phyloP scores from a whole-genome alignment of 2,888 invertebrate species.

The Dasysyrphus albostriatus region DNA sequence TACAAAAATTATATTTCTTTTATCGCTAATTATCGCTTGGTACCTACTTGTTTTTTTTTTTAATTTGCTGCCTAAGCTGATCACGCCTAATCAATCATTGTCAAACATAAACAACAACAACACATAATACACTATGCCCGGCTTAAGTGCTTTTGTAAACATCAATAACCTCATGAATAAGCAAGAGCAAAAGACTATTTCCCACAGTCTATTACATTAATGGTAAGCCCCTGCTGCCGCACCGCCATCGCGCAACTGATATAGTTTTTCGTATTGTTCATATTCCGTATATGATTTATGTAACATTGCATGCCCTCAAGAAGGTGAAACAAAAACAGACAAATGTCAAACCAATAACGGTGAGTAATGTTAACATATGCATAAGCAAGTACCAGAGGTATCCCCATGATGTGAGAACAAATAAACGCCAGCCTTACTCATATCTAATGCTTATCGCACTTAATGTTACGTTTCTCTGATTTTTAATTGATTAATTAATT shows the following conservation, averaged over 20 bases:
- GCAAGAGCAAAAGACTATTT: slow-evolving; percentile 36
- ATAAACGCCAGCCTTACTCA: slow-evolving; percentile 13
- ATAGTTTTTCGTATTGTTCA: slow-evolving; percentile 11
- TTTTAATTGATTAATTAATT: slow-evolving; percentile 72
- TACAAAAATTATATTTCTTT: slow-evolving; percentile 39
- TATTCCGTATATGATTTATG: slow-evolving; percentile 6
- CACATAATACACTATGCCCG: slow-evolving; percentile 56
- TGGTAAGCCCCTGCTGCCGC: slow-evolving; percentile 11
- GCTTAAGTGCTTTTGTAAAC: slow-evolving; percentile 70
- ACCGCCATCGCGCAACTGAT: background rate
- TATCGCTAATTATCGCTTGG: slow-evolving; percentile 52
- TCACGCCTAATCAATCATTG: slow-evolving; percentile 59
- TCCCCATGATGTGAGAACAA: slow-evolving; percentile 12
- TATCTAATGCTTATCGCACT: slow-evolving; percentile 57
- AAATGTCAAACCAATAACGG: slow-evolving; percentile 50
- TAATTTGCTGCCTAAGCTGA: slow-evolving; percentile 17
- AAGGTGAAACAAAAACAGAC: slow-evolving; percentile 32
- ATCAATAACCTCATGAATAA: slow-evolving; percentile 49
- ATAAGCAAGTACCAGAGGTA: slow-evolving; percentile 27
- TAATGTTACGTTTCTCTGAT: slow-evolving; percentile 42
- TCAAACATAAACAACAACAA: slow-evolving; percentile 34
- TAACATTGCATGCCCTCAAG: slow-evolving; percentile 14
- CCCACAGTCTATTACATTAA: slow-evolving; percentile 32
- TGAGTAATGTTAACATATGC: slow-evolving; percentile 44
- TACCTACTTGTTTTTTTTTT: slow-evolving; percentile 18